Evolutionary conservation across 2,113 vertebrate genomes (phyloP).

Genomic region (Corythornis vintsioides): DNA sequence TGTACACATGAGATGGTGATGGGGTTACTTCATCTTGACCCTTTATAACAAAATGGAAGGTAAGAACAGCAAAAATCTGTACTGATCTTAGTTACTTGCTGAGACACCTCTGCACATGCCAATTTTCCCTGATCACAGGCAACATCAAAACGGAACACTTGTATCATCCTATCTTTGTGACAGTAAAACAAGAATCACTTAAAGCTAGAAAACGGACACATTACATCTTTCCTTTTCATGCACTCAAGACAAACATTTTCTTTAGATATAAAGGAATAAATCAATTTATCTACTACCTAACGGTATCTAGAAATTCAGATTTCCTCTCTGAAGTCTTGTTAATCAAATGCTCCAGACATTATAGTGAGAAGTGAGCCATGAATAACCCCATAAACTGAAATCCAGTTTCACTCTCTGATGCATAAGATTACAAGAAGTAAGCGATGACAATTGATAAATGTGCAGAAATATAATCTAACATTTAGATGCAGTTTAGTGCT

Average conservation of each 20-base stretch:
- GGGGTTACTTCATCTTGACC: neutral
- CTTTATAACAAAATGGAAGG: neutral
- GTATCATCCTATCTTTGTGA: neutral
- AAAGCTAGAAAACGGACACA: neutral
- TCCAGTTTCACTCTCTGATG: neutral
- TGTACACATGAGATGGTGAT: neutral
- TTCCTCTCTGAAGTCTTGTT: neutral
- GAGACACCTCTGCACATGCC: neutral
- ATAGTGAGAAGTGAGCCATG: neutral
- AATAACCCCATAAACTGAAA: neutral
- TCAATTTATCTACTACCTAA: neutral
- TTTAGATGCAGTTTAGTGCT: neutral
- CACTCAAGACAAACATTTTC: neutral
- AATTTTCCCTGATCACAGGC: neutral
- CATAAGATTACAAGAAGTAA: neutral
- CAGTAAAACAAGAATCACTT: neutral
- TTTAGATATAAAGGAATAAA: neutral
- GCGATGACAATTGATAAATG: neutral
- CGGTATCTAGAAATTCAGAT: neutral
- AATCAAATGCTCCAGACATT: neutral
- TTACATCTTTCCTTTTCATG: neutral
- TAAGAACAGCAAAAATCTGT: neutral
- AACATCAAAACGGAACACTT: neutral
- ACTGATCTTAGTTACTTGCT: neutral
- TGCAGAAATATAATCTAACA: neutral